Evolutionary conservation across 2,888 invertebrate species (phyloP).

Genomic region (Torymus tubicola): DNA sequence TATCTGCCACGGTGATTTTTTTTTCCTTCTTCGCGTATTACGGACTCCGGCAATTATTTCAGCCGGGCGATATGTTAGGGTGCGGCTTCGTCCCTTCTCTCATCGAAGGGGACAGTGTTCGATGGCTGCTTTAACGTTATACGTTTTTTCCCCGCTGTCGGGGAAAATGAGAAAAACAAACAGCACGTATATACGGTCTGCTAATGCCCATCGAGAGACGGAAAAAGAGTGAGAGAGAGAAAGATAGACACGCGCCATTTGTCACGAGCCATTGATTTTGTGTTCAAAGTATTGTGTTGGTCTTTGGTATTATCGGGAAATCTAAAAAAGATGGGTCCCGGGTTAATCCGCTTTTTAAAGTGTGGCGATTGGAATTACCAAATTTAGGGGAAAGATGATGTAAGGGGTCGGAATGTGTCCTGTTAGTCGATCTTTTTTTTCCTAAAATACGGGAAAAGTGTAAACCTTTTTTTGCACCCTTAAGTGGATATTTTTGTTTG

Average conservation of each 20-base stretch:
- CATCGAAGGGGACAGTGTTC: slow-evolving; percentile 9
- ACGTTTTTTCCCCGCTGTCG: slow-evolving; percentile 29
- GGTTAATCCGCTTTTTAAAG: slow-evolving; percentile 45
- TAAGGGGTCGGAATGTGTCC: slow-evolving; percentile 11
- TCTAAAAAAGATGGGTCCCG: slow-evolving; percentile 45
- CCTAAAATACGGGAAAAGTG: not conserved
- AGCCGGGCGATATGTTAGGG: slow-evolving; percentile 12
- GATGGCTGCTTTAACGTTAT: not conserved
- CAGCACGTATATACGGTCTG: slow-evolving; percentile 37
- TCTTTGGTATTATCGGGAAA: slow-evolving; percentile 40
- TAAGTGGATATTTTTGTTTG: not conserved
- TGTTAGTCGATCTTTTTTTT: slow-evolving; percentile 1
- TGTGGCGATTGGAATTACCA: slow-evolving; percentile 48
- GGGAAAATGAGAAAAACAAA: slow-evolving; percentile 41
- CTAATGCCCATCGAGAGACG: slow-evolving; percentile 32
- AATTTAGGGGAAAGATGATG: slow-evolving; percentile 38
- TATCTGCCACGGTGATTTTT: slow-evolving; percentile 31
- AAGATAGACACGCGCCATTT: slow-evolving; percentile 54
- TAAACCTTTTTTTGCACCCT: slow-evolving; percentile 4
- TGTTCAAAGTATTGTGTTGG: slow-evolving; percentile 41
- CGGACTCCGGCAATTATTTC: slow-evolving; percentile 19
- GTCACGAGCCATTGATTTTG: slow-evolving; percentile 58
- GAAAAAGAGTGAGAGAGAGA: slow-evolving; percentile 30
- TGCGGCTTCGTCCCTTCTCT: slow-evolving; percentile 2
- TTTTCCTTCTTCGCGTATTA: slow-evolving; percentile 17